Evolutionary conservation across 2,888 invertebrate genomes (phyloP).

Genomic region (Blastobasis lacticolella): DNA sequence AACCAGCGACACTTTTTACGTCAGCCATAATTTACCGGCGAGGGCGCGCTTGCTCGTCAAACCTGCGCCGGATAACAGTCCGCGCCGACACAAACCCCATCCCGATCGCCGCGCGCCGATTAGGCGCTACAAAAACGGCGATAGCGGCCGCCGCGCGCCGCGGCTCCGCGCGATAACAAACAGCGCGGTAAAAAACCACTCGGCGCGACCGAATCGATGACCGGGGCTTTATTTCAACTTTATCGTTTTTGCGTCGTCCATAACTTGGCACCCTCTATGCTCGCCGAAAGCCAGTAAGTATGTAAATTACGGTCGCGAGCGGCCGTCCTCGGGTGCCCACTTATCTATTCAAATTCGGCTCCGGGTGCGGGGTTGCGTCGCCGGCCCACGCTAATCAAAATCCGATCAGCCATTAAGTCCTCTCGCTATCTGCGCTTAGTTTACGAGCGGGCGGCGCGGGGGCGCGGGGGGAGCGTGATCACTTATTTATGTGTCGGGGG

Average conservation of each 20-base stretch:
- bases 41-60: neutral
- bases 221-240: constrained; percentile 70
- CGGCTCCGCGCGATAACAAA: constrained; percentile 49
- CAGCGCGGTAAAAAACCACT: constrained; percentile 60
- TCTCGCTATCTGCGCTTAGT: constrained; percentile 72
- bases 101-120: constrained; percentile 29
- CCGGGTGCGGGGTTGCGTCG: constrained; percentile 61
- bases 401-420: constrained; percentile 75
- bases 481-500: constrained; percentile 68
- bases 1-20: too few species aligned
- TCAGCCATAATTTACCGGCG: too few species aligned
- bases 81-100: neutral
- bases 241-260: constrained; percentile 68
- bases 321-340: constrained; percentile 67
- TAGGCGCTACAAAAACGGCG: constrained; percentile 40
- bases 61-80: neutral
- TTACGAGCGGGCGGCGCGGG: constrained; percentile 58
- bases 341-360: constrained; percentile 74
- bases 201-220: constrained; percentile 60
- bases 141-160: constrained; percentile 18
- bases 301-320: constrained; percentile 73
- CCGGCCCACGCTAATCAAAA: constrained; percentile 73
- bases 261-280: constrained; percentile 65
- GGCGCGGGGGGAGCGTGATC: constrained; percentile 39
- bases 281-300: constrained; percentile 71